Evolutionary conservation across 2,797 vertebrate species (phyloP), one percentile per base, ranked within the genome.

Genomic region (Chelonia mydas): DNA sequence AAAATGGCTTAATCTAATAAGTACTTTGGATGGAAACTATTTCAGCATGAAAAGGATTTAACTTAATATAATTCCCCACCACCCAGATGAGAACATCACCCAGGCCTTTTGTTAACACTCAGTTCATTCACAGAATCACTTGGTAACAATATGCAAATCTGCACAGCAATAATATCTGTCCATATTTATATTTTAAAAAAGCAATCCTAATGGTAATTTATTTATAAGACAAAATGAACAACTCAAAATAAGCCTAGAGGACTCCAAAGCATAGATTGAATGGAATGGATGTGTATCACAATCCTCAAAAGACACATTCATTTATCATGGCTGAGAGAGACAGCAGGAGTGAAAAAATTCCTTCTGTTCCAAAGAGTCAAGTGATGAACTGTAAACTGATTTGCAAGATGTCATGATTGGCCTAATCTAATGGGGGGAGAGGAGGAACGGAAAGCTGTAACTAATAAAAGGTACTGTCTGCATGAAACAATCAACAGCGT

Each of bases 281-380:
- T 57, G 17, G 17, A 81, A 53, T 50, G 83, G 49, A 21, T 0
- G 23, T 16, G 5, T 37, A 9, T 86, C 50, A 86, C 1, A 2
- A 54, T 47, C 72, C 7, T 50, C 27, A 16, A 90, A 93, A 91
- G 83, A n/a, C 37, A 59, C 1, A 0, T 78, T 83, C 21, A 49
- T 5, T 37, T n/a, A 15, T 80, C 37, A 72, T 33, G 2, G 50
- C 3, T 50, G 33, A 81, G 76, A 51, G 54, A 72, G 90, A 37
- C 1, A 4, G 4, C 61, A 76, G 7, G 11, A 13, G 0, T 33
- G 49, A 88, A 94, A 80, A 0, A 61, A 72, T 47, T 57, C 1
- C 31, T 11, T 0, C 49, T 57, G 65, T 25, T 5, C 0, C 4
- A 23, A 84, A 81, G 31, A 1, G 23, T 6, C 0, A 47, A 13